Conservation (phyloP, 2,113 vertebrate species). For the Alouatta palliata region DNA sequence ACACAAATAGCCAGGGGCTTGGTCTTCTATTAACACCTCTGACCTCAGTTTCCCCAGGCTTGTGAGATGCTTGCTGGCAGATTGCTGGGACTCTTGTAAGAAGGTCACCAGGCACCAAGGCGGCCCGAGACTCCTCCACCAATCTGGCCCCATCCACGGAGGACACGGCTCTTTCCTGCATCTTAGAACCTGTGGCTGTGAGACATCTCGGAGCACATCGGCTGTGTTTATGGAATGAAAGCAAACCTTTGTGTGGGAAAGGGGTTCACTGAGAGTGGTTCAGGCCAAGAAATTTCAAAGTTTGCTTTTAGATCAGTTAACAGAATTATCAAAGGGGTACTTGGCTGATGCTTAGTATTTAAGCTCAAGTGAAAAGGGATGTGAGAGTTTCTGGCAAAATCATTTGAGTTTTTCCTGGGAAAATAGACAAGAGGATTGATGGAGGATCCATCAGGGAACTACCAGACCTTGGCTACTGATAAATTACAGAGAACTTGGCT, state of each 20-base stretch:
- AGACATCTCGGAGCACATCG: not conserved
- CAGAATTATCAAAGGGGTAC: not conserved
- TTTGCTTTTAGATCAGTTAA: not conserved
- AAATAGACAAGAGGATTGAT: constrained; percentile 19
- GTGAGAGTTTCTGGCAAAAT: not conserved
- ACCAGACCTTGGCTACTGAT: constrained; percentile 2
- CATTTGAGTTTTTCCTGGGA: not conserved
- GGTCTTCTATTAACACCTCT: not conserved
- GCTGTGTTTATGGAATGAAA: not conserved
- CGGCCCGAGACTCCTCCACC: not conserved
- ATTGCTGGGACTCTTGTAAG: not conserved
- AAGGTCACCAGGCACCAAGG: not conserved
- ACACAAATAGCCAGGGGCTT: too few species aligned
- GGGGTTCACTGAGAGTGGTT: not conserved
- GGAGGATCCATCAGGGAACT: not conserved
- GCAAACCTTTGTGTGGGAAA: not conserved
- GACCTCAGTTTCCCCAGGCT: not conserved
- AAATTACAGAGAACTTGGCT: not conserved
- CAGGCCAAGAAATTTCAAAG: not conserved
- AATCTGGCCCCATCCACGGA: accelerated
- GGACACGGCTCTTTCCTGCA: not conserved
- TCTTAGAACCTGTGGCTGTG: not conserved
- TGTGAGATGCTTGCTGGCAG: not conserved
- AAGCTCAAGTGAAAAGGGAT: not conserved
- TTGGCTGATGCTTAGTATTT: not conserved